A percentile compares a stretch with the other conserved stretches of the same genome.
Conservation (phyloP, 1,140 invertebrate genomes). For the Heliconius congener region DNA sequence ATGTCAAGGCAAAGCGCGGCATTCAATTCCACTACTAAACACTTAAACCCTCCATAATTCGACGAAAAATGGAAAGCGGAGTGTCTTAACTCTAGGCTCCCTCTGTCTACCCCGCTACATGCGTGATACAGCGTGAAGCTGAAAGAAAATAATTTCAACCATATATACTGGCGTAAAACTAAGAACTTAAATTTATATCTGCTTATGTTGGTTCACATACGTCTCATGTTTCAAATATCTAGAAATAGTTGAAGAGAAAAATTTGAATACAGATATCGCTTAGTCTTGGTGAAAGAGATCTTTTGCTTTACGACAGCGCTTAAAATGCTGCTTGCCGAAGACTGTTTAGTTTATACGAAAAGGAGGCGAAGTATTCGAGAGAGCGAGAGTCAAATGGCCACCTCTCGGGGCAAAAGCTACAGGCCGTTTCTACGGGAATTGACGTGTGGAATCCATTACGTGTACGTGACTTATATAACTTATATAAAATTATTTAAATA, state of each 20-base stretch:
- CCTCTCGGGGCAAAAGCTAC: constrained; percentile 65
- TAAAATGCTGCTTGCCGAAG: constrained; percentile 69
- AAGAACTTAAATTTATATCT: constrained; percentile 23
- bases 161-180: constrained; percentile 21
- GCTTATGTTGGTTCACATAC: background rate
- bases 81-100: no score
- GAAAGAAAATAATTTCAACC: no score
- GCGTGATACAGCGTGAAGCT: no score
- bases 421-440: constrained; percentile 66
- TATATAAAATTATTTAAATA: background rate
- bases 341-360: constrained; percentile 72
- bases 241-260: constrained; percentile 44
- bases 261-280: constrained; percentile 75
- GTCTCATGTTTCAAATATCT: constrained; percentile 9
- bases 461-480: constrained; percentile 14
- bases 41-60: no score
- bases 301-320: constrained; percentile 70
- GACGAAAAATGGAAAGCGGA: no score
- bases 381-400: constrained; percentile 60
- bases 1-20: no score
- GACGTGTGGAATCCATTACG: constrained; percentile 55
- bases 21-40: no score
- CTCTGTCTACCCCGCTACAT: no score
- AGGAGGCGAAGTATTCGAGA: constrained; percentile 63
- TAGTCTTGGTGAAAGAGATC: constrained; percentile 62